Conservation (phyloP, 2,113 vertebrate genomes). For the Nerophis lumbriciformis region DNA sequence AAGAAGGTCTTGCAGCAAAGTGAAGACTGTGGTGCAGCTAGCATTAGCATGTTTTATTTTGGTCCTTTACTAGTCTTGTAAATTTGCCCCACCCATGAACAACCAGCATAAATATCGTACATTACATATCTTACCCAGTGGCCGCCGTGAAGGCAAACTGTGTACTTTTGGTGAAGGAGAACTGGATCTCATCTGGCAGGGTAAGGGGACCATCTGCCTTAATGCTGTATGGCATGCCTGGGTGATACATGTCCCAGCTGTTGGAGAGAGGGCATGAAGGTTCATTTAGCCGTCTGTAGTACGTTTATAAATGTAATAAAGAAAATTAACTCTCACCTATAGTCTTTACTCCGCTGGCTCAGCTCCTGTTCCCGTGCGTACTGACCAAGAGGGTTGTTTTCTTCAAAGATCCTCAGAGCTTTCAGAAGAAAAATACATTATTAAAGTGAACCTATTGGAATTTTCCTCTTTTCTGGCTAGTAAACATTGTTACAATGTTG, state of each 20-base stretch:
- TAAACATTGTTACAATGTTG: too few relatives aligned
- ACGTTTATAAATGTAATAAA: not conserved
- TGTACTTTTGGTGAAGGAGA: slow-evolving; percentile 50
- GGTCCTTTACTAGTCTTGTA: too few relatives aligned
- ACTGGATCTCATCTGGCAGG: slow-evolving; percentile 49
- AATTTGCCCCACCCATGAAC: too few relatives aligned
- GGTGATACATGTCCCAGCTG: slow-evolving; percentile 47
- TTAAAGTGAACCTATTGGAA: not conserved
- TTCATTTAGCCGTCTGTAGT: not conserved
- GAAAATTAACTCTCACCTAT: slow-evolving; percentile 26
- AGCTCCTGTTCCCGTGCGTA: slow-evolving; percentile 28
- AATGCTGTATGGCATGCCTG: slow-evolving; percentile 47
- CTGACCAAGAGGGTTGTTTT: slow-evolving; percentile 13
- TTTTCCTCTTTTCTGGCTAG: too few relatives aligned
- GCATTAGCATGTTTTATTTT: too few relatives aligned
- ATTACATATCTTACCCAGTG: slow-evolving; percentile 25
- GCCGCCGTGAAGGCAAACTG: slow-evolving; percentile 29
- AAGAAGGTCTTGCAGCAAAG: too few relatives aligned
- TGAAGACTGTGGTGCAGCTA: too few relatives aligned
- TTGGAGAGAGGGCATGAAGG: not conserved
- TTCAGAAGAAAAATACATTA: not conserved
- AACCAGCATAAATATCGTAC: not conserved
- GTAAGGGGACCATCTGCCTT: not conserved
- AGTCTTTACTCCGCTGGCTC: slow-evolving; percentile 13
- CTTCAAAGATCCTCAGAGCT: slow-evolving; percentile 43